A percentile compares a stretch with the other conserved stretches of the same genome.
phyloP scores from a whole-genome alignment of 1,140 invertebrate genomes.

The Aradophagus sp. region DNA sequence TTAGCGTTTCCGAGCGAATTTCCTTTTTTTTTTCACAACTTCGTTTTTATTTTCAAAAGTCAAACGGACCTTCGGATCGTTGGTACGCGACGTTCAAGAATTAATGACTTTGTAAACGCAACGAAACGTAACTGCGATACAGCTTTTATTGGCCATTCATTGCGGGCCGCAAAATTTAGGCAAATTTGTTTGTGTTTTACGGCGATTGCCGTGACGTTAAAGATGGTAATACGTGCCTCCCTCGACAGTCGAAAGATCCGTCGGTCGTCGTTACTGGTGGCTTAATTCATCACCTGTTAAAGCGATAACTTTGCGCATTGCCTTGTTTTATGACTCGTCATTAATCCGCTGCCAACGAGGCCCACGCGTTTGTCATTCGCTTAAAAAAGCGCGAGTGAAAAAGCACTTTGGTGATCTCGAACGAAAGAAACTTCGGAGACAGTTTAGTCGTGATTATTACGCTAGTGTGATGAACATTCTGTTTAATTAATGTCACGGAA shows the following conservation, averaged over 20 bases:
- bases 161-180: slow-evolving; percentile 22
- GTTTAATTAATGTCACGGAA: background rate
- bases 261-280: slow-evolving; percentile 21
- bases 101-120: slow-evolving; percentile 32
- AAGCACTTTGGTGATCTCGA: background rate
- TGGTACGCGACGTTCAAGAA: background rate
- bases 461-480: too few species aligned
- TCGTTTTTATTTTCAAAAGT: slow-evolving; percentile 4
- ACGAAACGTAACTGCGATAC: slow-evolving; percentile 9
- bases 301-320: slow-evolving; percentile 39
- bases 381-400: slow-evolving; percentile 22
- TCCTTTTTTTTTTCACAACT: slow-evolving; percentile 2
- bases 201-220: slow-evolving; percentile 29
- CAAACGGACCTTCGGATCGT: slow-evolving; percentile 1
- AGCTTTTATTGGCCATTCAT: slow-evolving; percentile 25
- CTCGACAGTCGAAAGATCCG: slow-evolving; percentile 20
- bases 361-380: slow-evolving; percentile 28
- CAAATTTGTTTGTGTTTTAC: slow-evolving; percentile 29
- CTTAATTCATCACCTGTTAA: slow-evolving; percentile 50
- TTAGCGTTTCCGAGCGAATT: too few species aligned
- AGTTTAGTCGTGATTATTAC: background rate
- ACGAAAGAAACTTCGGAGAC: slow-evolving; percentile 12
- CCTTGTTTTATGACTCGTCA: slow-evolving; percentile 35
- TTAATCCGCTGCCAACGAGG: slow-evolving; percentile 28
- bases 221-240: slow-evolving; percentile 34